phyloP scores from a whole-genome alignment of 2,888 invertebrate genomes.

The Ametastegia equiseti region DNA sequence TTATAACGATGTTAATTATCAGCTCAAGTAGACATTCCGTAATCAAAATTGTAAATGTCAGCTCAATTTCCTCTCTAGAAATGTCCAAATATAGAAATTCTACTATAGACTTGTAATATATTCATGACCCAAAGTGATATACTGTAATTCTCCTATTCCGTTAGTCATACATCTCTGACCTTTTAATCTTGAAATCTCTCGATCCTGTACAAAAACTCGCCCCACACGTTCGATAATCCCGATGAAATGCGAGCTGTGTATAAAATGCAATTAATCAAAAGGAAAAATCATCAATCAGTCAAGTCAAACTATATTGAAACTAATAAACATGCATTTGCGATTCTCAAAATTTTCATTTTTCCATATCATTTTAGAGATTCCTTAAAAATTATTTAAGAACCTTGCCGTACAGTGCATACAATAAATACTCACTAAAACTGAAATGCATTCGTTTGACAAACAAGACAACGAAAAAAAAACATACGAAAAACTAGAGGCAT shows the following conservation, averaged over 20 bases:
- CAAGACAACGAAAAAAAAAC: not conserved
- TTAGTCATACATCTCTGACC: not conserved
- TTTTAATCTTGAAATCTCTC: not conserved
- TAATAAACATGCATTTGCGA: not conserved
- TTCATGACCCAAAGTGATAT: not conserved
- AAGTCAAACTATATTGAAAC: no score
- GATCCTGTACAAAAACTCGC: not conserved
- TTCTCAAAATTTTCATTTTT: not conserved
- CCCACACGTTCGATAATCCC: no score
- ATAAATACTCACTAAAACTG: not conserved
- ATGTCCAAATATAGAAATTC: not conserved
- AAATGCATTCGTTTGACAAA: not conserved
- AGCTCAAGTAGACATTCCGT: not conserved
- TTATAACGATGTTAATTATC: not conserved
- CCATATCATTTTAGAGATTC: not conserved
- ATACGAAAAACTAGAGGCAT: not conserved
- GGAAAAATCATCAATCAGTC: no score
- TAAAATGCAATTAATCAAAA: no score
- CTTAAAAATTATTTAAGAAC: not conserved
- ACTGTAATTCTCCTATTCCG: not conserved
- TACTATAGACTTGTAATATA: not conserved
- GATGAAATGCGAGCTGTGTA: no score
- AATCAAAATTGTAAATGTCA: not conserved
- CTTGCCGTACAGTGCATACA: not conserved
- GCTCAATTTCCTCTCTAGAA: not conserved